These are phyloP conservation scores for Dryobates pubescens DNA, from an alignment of 2,797 vertebrate genomes.

Conservation along the genomic window DNA sequence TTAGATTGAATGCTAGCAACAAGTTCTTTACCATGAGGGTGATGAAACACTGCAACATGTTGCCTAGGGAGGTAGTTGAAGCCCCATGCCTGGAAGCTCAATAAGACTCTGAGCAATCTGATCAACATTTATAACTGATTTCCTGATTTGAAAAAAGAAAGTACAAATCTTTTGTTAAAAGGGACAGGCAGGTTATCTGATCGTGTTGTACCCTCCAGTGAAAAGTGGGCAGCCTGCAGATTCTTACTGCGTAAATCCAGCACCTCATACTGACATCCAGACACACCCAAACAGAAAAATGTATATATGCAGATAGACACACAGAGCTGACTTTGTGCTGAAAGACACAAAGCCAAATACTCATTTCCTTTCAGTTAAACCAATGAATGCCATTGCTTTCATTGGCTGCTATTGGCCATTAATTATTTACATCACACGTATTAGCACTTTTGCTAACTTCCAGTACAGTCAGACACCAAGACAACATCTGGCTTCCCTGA, in stretches of 20 bases:
- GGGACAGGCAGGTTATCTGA: not conserved
- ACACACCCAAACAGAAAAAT: not conserved
- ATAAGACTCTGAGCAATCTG: too few species aligned
- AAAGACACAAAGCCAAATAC: not conserved
- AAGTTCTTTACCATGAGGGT: too few species aligned
- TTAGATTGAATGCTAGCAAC: too few species aligned
- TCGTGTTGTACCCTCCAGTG: fast-evolving
- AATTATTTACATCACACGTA: constrained; percentile 23
- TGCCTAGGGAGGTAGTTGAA: too few species aligned
- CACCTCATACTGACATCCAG: not conserved
- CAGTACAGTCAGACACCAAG: not conserved
- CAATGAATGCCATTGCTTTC: not conserved
- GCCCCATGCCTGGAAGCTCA: too few species aligned
- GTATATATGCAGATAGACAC: too few species aligned
- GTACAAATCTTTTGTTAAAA: not conserved
- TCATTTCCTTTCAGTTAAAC: constrained; percentile 12
- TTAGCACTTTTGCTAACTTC: constrained; percentile 15
- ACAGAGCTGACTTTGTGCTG: not conserved
- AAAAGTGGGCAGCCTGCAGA: not conserved
- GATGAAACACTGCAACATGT: too few species aligned
- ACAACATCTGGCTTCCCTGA: constrained; percentile 10
- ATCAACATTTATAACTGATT: not conserved
- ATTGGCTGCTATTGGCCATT: not conserved
- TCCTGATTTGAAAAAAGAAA: not conserved
- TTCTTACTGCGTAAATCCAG: not conserved